Conservation (phyloP, 2,797 vertebrate species). For the Somateria mollissima region DNA sequence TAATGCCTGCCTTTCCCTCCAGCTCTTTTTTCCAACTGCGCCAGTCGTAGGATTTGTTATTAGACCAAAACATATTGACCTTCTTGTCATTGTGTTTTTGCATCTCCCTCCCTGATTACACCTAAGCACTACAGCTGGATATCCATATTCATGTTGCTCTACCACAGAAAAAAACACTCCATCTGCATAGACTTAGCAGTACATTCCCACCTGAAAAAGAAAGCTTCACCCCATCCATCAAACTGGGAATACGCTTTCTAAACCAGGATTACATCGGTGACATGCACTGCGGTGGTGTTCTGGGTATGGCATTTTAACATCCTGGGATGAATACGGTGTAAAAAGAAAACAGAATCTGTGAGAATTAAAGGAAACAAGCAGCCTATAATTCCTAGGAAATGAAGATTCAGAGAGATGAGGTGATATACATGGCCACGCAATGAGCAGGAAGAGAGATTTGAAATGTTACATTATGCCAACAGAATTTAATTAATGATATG, state of each 20-base stretch:
- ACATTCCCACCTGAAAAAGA: background rate
- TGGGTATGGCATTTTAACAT: background rate
- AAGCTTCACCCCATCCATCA: constrained; percentile 1
- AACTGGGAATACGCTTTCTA: background rate
- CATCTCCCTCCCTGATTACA: constrained; percentile 52
- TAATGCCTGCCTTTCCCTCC: background rate
- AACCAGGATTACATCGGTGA: background rate
- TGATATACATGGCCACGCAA: background rate
- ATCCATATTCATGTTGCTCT: constrained; percentile 64
- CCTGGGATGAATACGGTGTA: background rate
- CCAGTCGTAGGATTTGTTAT: background rate
- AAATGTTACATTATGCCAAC: background rate
- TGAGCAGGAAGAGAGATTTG: background rate
- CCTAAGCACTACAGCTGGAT: constrained; percentile 37
- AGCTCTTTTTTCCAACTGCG: background rate
- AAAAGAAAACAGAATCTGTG: background rate
- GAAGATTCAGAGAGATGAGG: background rate
- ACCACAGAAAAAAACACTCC: background rate
- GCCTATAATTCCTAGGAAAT: background rate
- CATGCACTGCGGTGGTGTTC: background rate
- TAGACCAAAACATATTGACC: constrained; percentile 31
- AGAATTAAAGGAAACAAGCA: background rate
- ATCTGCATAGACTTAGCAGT: constrained; percentile 17
- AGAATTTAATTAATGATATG: constrained; percentile 10
- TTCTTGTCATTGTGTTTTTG: constrained; percentile 54